Evolutionary conservation across 2,888 invertebrate genomes (phyloP).

Genomic region (Drosophila meridiana): DNA sequence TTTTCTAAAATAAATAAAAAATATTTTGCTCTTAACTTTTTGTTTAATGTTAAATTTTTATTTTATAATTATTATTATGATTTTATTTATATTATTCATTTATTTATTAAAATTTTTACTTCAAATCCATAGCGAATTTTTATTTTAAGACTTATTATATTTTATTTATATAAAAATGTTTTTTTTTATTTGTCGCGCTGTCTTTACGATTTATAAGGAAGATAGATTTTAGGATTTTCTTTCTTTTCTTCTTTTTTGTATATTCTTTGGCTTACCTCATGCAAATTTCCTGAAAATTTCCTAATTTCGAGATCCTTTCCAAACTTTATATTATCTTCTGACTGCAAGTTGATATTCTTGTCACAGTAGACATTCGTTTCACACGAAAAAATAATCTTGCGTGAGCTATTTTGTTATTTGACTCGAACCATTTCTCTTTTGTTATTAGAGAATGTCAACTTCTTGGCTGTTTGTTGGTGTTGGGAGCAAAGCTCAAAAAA

Average conservation of each 20-base stretch:
- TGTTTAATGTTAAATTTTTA: too few relatives aligned
- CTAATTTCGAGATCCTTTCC: not conserved
- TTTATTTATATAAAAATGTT: too few relatives aligned
- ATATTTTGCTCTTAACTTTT: too few relatives aligned
- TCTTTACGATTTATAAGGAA: too few relatives aligned
- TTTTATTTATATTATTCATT: too few relatives aligned
- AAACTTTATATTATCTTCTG: not conserved
- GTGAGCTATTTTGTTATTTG: conserved; percentile 27
- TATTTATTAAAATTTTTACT: too few relatives aligned
- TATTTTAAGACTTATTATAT: too few relatives aligned
- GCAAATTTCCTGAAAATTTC: not conserved
- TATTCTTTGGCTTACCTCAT: not conserved
- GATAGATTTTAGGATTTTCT: too few relatives aligned
- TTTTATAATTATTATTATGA: too few relatives aligned
- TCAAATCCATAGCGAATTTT: too few relatives aligned
- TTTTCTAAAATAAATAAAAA: too few relatives aligned
- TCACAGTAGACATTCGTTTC: conserved; percentile 10
- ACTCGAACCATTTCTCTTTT: conserved; percentile 46
- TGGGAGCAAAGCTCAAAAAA: conserved; percentile 34
- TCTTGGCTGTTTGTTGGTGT: conserved; percentile 23
- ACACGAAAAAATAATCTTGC: conserved; percentile 5
- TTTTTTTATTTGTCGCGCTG: too few relatives aligned
- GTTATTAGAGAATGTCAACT: conserved; percentile 58
- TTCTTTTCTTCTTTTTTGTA: not conserved
- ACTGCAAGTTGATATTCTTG: conserved; percentile 19